Percentiles rank a stretch among this genome's conserved stretches.
These are phyloP conservation scores for Rhynchomys soricoides DNA, from an alignment of 2,113 vertebrate genomes.

Conservation along the genomic window DNA sequence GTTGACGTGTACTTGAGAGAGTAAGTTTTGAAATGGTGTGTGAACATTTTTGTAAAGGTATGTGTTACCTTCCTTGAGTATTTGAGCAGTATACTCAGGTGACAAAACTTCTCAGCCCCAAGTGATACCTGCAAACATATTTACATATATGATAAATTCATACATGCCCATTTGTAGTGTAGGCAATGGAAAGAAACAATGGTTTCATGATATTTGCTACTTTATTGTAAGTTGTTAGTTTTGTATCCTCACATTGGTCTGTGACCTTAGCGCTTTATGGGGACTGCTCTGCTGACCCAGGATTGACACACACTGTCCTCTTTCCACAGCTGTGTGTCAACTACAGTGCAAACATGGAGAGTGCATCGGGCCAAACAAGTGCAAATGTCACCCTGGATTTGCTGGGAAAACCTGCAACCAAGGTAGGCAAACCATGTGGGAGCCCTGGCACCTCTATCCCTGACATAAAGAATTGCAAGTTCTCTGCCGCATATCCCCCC, in stretches of 20 bases:
- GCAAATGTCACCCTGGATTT: slow-evolving; percentile 96
- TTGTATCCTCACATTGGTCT: background rate
- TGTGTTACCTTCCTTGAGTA: background rate
- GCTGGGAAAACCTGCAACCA: slow-evolving; percentile 98
- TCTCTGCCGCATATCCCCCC: too few species aligned
- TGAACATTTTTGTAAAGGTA: background rate
- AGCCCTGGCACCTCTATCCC: background rate
- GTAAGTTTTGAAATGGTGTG: background rate
- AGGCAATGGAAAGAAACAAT: background rate
- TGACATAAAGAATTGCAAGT: too few species aligned
- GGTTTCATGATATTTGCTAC: background rate
- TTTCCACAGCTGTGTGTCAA: slow-evolving; percentile 93
- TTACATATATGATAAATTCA: background rate
- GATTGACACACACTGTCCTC: slow-evolving; percentile 19
- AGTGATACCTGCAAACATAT: too few species aligned
- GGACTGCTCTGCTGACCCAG: background rate
- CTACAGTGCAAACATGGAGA: slow-evolving; percentile 96
- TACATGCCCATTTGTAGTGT: background rate
- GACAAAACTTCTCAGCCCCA: background rate
- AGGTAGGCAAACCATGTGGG: slow-evolving; percentile 87
- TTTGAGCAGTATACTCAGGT: background rate
- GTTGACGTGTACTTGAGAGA: background rate
- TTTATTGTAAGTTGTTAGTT: background rate
- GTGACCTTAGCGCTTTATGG: background rate
- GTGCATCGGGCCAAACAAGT: slow-evolving; percentile 96